Base-by-base conservation (phyloP, 2,113 vertebrate species). In the Sinocyclocheilus anshuiensis region DNA sequence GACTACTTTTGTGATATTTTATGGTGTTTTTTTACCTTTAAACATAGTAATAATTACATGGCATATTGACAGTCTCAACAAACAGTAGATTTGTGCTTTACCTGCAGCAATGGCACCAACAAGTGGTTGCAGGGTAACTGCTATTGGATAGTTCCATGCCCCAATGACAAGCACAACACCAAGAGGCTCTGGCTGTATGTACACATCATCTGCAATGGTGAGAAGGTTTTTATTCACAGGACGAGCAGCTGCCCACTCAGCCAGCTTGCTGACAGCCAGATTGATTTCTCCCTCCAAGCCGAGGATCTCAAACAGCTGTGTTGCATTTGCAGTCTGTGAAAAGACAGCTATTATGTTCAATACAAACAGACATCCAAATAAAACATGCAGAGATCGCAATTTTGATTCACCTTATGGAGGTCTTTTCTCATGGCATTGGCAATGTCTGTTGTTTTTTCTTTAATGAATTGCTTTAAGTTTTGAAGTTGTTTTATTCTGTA, bases 21-120 rank as follows among this genome's bases (percentile, higher is more conserved):
- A 42, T 42, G 7, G 6, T 4, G 0, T 18, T 22, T 69, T 71
- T 72, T 22, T 24, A 48, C 39, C 36, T 48, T 75, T 48, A 75
- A 48, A 48, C 36, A 33, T 29, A 67, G 26, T 48, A 26, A 9
- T 33, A 77, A 26, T 29, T n/a, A 9, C 75, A 77, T 26, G 75
- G 9, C 2, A 9, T 59, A 59, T 24, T 82, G 9, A 53, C 57
- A 33, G 10, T 29, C 15, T n/a, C 20, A 65, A 42, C 4, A 67
- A 53, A 71, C 33, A 24, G 24, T 15, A 20, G 29, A 39, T 71
- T 45, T 20, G 71, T 63, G 6, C 24, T 77, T 78, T 86, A 97
- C 96, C 96, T 92, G 96, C 95, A 1, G 96, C 95, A 0, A 97
- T 97, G 87, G 96, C 96, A 15, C 95, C 96, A 0, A 97, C 81